These are phyloP conservation scores for Bellardia pandia DNA, from an alignment of 2,888 invertebrate species.

Conservation along the genomic window DNA sequence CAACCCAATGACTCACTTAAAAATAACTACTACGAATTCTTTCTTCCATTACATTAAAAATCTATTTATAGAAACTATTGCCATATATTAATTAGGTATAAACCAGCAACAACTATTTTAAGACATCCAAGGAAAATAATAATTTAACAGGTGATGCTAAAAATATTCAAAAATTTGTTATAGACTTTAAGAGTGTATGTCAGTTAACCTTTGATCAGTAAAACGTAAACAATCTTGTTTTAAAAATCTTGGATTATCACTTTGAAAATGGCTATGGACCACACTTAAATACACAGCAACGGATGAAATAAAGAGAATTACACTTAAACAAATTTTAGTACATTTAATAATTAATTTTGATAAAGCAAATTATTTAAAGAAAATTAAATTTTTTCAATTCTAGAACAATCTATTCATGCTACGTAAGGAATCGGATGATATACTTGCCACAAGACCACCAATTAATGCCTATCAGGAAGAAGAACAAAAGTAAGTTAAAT, in stretches of 20 bases:
- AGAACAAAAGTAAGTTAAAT: conserved; percentile 65
- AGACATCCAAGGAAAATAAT: too few relatives aligned
- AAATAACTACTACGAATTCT: too few relatives aligned
- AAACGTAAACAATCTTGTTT: not conserved
- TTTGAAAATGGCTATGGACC: not conserved
- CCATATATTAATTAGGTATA: too few relatives aligned
- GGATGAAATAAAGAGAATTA: not conserved
- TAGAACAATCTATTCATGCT: conserved; percentile 80
- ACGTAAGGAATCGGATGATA: conserved; percentile 79
- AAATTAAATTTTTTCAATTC: not conserved
- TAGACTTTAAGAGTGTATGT: not conserved
- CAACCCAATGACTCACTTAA: too few relatives aligned
- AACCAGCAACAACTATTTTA: too few relatives aligned
- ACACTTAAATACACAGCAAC: not conserved
- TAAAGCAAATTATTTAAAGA: too few relatives aligned
- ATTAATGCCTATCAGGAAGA: conserved; percentile 80
- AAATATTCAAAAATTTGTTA: not conserved
- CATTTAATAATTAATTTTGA: too few relatives aligned
- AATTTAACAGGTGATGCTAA: not conserved
- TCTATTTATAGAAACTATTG: too few relatives aligned
- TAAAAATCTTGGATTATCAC: not conserved
- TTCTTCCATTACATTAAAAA: too few relatives aligned
- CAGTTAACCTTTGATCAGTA: conserved; percentile 14
- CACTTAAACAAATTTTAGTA: not conserved
- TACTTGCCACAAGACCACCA: conserved; percentile 78